These are phyloP conservation scores for Desmodus rotundus DNA, from an alignment of 2,113 vertebrate genomes.

Conservation along the genomic window DNA sequence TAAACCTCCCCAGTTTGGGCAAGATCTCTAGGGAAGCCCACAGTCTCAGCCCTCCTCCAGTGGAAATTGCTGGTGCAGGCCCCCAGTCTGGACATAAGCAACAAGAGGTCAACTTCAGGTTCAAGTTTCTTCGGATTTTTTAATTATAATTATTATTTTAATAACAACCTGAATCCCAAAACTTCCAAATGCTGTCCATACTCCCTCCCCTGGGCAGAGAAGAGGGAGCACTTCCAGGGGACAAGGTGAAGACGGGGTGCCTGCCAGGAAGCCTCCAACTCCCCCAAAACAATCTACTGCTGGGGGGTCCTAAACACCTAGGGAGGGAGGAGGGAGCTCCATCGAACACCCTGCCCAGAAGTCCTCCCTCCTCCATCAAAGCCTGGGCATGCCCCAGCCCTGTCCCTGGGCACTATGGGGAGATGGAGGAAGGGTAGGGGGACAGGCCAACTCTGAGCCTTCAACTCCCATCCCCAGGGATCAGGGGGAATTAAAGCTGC, in stretches of 20 bases:
- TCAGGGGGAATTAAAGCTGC: slow-evolving; percentile 71
- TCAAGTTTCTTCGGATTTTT: slow-evolving; percentile 76
- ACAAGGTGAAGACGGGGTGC: not conserved
- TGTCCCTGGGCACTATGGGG: not conserved
- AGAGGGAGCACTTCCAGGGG: not conserved
- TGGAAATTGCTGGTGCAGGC: not conserved
- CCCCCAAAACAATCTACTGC: not conserved
- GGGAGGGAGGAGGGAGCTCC: not conserved
- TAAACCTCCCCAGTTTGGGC: not conserved
- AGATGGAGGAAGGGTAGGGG: not conserved
- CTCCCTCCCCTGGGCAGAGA: slow-evolving; percentile 33
- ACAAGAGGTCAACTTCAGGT: slow-evolving; percentile 42
- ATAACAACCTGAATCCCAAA: slow-evolving; percentile 75
- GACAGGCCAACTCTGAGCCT: slow-evolving; percentile 31
- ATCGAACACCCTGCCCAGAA: not conserved
- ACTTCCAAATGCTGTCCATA: slow-evolving; percentile 65
- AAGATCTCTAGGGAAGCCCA: not conserved
- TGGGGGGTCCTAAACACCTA: not conserved
- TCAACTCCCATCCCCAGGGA: slow-evolving; percentile 16
- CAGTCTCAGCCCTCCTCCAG: not conserved
- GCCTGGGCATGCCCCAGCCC: not conserved
- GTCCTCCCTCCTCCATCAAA: not conserved
- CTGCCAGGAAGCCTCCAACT: slow-evolving; percentile 13
- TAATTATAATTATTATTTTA: slow-evolving; percentile 76
- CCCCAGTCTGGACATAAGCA: not conserved